Conservation (phyloP, 2,888 invertebrate species). For the Aphodius granarius region DNA sequence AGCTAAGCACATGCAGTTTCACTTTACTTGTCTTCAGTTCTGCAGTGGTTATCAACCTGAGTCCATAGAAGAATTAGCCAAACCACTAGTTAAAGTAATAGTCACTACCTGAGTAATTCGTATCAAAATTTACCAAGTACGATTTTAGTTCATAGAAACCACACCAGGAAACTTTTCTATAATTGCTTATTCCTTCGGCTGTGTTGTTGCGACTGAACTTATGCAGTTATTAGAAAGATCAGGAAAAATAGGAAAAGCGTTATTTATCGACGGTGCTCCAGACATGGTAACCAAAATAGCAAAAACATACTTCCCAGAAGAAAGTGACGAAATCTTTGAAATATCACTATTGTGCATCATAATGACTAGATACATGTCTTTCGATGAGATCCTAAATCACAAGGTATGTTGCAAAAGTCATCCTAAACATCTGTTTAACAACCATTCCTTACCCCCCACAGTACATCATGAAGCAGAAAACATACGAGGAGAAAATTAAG, state of each 20-base stretch:
- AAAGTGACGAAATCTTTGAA: slow-evolving; percentile 56
- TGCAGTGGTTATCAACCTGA: slow-evolving; percentile 54
- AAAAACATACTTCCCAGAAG: slow-evolving; percentile 52
- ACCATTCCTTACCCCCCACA: no score
- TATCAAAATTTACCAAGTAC: not conserved
- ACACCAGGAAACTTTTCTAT: slow-evolving; percentile 61
- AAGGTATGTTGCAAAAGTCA: no score
- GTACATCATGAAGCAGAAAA: not conserved
- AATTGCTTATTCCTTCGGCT: slow-evolving; percentile 86
- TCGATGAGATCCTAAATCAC: slow-evolving; percentile 14
- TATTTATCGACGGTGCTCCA: slow-evolving; percentile 79
- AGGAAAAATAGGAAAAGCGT: slow-evolving; percentile 61
- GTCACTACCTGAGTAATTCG: no score
- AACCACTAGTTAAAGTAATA: slow-evolving; percentile 59
- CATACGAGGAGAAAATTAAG: slow-evolving; percentile 19
- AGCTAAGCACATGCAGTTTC: slow-evolving; percentile 56
- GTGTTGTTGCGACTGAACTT: slow-evolving; percentile 74
- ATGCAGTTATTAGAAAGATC: slow-evolving; percentile 67
- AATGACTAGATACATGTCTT: slow-evolving; percentile 47
- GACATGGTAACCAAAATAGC: slow-evolving; percentile 61
- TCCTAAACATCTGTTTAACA: not conserved
- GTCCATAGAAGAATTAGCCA: slow-evolving; percentile 57
- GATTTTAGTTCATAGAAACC: slow-evolving; percentile 2
- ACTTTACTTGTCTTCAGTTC: slow-evolving; percentile 60
- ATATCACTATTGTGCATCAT: slow-evolving; percentile 58